phyloP scores from a whole-genome alignment of 2,888 invertebrate genomes.

The Chelonus formosanus region DNA sequence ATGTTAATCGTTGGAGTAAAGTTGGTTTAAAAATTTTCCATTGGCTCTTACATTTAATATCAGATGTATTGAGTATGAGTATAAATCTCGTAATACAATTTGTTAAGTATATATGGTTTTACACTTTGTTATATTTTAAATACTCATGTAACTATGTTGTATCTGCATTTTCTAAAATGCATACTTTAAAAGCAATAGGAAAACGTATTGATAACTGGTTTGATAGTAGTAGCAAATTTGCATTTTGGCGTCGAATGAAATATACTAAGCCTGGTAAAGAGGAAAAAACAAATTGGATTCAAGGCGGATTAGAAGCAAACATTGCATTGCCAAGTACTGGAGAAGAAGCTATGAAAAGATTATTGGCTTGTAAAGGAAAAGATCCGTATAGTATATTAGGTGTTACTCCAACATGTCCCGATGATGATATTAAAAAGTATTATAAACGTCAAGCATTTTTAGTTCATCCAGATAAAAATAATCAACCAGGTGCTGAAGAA shows the following conservation, averaged over 20 bases:
- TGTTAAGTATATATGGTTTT: conserved; percentile 60
- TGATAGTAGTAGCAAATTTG: conserved; percentile 68
- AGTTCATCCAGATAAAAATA: conserved; percentile 96
- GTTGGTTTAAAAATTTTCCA: conserved; percentile 70
- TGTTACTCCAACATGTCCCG: conserved; percentile 85
- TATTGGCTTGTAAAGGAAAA: conserved; percentile 92
- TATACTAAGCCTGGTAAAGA: conserved; percentile 63
- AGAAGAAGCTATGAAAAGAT: conserved; percentile 93
- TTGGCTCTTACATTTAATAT: conserved; percentile 82
- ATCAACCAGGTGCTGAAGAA: conserved; percentile 93
- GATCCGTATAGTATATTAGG: conserved; percentile 95
- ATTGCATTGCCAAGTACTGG: conserved; percentile 88
- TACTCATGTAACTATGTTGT: conserved; percentile 57
- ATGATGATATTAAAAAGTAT: conserved; percentile 94
- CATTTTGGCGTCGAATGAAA: conserved; percentile 69
- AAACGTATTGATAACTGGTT: conserved; percentile 69
- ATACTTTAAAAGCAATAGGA: conserved; percentile 57
- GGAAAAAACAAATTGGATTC: conserved; percentile 65
- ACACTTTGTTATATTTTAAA: conserved; percentile 58
- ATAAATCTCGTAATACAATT: conserved; percentile 75
- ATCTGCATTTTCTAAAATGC: conserved; percentile 56
- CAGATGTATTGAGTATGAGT: conserved; percentile 83
- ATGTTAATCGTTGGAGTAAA: conserved; percentile 69
- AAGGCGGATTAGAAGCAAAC: conserved; percentile 73
- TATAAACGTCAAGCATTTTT: conserved; percentile 93